These are phyloP conservation scores for Agrotis exclamationis DNA, from an alignment of 2,888 invertebrate genomes.

Conservation along the genomic window DNA sequence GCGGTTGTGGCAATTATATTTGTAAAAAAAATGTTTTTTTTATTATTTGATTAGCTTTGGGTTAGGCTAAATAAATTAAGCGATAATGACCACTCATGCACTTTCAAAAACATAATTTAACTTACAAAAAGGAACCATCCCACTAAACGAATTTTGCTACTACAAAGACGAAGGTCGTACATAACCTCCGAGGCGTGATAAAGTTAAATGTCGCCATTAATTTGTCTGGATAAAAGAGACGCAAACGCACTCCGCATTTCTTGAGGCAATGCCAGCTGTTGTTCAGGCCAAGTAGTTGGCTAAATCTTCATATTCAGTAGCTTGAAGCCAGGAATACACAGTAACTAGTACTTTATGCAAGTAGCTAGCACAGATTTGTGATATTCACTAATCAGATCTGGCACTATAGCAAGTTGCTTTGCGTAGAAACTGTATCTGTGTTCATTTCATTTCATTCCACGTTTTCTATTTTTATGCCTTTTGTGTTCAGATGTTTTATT, in stretches of 20 bases:
- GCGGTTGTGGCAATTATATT: too few species aligned
- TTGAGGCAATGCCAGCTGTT: slow-evolving; percentile 52
- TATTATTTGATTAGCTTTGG: too few species aligned
- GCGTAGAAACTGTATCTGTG: neutral
- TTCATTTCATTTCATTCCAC: neutral
- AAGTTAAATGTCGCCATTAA: slow-evolving; percentile 43
- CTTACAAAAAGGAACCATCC: slow-evolving; percentile 4
- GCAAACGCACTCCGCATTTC: slow-evolving; percentile 31
- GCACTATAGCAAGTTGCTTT: too few species aligned
- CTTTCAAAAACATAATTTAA: neutral
- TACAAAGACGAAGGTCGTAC: slow-evolving; percentile 20
- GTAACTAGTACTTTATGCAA: neutral
- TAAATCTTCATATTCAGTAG: slow-evolving; percentile 39
- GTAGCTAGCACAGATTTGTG: neutral
- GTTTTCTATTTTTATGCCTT: neutral
- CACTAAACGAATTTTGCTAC: slow-evolving; percentile 10
- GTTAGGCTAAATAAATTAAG: too few species aligned
- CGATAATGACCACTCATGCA: too few species aligned
- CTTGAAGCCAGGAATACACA: neutral
- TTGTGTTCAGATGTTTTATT: neutral
- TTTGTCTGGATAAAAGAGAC: slow-evolving; percentile 37
- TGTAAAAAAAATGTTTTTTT: too few species aligned
- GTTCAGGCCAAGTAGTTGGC: slow-evolving; percentile 42
- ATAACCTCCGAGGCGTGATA: slow-evolving; percentile 28
- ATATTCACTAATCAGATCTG: neutral